These are phyloP conservation scores for Agrotis exclamationis DNA, from an alignment of 2,888 invertebrate genomes.

Conservation along the genomic window DNA sequence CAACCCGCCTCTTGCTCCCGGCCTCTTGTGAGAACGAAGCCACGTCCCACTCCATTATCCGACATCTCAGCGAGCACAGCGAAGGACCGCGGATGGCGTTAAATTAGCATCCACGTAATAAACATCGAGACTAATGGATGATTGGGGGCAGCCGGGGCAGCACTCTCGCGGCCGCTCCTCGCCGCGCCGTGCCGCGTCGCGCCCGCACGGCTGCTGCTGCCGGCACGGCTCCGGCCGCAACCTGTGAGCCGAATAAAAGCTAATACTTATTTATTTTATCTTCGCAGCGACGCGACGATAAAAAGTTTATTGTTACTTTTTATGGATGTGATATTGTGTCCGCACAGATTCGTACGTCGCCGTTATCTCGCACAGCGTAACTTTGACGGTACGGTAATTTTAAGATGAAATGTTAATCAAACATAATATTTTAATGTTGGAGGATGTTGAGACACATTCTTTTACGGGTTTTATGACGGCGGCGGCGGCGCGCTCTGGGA, in stretches of 20 bases:
- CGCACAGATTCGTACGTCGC: constrained; percentile 70
- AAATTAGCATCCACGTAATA: constrained; percentile 84
- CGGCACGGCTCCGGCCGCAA: constrained; percentile 41
- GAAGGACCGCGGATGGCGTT: constrained; percentile 67
- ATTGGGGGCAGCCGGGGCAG: constrained; percentile 75
- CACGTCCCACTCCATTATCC: constrained; percentile 72
- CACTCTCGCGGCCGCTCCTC: constrained; percentile 29
- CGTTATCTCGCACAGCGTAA: constrained; percentile 58
- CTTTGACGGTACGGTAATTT: constrained; percentile 27
- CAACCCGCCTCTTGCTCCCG: constrained; percentile 25
- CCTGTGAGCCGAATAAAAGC: constrained; percentile 74
- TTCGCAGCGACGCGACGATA: constrained; percentile 78
- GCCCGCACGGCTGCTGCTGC: constrained; percentile 13
- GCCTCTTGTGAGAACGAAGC: constrained; percentile 60
- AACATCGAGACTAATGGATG: constrained; percentile 88
- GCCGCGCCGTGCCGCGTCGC: constrained; percentile 24
- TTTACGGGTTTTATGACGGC: constrained; percentile 45
- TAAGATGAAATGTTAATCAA: constrained; percentile 50
- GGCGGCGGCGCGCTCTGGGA: constrained; percentile 20
- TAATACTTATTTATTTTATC: constrained; percentile 79
- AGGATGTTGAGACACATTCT: constrained; percentile 22
- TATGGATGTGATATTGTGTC: constrained; percentile 79
- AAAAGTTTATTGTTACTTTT: constrained; percentile 86
- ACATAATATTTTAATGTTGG: constrained; percentile 59
- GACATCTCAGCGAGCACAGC: constrained; percentile 75